Base-by-base conservation (phyloP, 2,113 vertebrate genomes). In the Fregata magnificens region DNA sequence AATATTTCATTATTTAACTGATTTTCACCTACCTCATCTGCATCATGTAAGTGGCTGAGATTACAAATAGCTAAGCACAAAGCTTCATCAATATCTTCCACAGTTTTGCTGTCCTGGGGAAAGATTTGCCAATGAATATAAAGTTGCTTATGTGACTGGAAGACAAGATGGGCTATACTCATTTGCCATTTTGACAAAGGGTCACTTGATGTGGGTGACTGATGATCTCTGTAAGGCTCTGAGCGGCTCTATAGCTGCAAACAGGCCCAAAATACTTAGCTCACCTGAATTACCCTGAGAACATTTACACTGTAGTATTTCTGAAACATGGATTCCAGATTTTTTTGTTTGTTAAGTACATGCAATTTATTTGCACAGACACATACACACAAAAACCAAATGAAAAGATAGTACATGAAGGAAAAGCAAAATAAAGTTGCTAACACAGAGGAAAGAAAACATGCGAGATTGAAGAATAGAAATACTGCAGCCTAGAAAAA, bases 11-110 rank as follows among this genome's bases (percentile, higher is more conserved):
- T 1, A 74, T 47, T 38, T 34, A 53, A 83, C 6, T 71, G 45
- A 42, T 86, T 87, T 95, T 96, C 50, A 97, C 86, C 76, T 73
- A 98, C 98, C 97, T 98, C 73, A 2, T 97, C 74, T 69, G 97
- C 94, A 80, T 79, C 90, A 70, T 65, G 50, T 80, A 98, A 95
- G 78, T 82, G 91, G 49, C 94, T 80, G 84, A 98, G 97, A 91
- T 97, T 98, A 87, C 22, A 66, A 85, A 83, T 10, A 85, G 97
- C 98, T 88, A 95, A 38, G 69, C 79, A 73, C 90, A 98, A 89
- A 80, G 97, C 98, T 96, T 97, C 96, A 84, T 98, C 97, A 71
- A 98, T 92, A 82, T 97, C 98, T 92, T 97, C 96, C 10, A 44
- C 6, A 82, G 66, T 84, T 95, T 74, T 90, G 36, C 11, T 96